Evolutionary conservation across 2,797 vertebrate genomes (phyloP).

Genomic region (Gadopsis marmoratus): DNA sequence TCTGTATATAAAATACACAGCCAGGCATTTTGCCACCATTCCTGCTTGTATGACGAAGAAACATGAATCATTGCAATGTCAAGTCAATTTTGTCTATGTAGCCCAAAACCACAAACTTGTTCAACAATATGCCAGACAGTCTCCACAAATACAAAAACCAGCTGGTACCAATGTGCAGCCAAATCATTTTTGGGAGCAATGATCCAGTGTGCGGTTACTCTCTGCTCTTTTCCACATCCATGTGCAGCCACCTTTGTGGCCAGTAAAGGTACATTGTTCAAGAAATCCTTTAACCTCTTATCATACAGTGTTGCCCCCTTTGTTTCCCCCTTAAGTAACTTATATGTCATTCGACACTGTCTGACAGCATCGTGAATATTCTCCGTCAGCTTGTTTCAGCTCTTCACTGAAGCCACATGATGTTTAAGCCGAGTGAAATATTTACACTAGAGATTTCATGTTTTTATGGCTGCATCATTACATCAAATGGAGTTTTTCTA

Average conservation of each 20-base stretch:
- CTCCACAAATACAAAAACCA: conserved; percentile 6
- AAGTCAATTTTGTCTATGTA: neutral
- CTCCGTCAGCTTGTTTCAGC: neutral
- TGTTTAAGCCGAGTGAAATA: neutral
- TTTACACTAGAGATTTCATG: neutral
- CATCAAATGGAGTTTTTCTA: neutral
- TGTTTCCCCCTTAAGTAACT: neutral
- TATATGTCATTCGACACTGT: neutral
- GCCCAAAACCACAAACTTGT: neutral
- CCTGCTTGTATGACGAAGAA: conserved; percentile 17
- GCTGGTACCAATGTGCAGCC: neutral
- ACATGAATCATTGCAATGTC: neutral
- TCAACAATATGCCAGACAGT: conserved; percentile 3
- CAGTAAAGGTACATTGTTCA: neutral
- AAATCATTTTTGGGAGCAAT: neutral
- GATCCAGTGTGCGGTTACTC: neutral
- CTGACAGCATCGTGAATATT: neutral
- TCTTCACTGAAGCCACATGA: neutral
- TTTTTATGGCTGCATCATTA: neutral
- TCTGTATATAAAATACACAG: neutral
- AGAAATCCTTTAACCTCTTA: neutral
- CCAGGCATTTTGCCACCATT: neutral
- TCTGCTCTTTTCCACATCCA: neutral
- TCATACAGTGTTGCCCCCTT: no score
- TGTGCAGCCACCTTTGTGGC: neutral